phyloP scores from a whole-genome alignment of 2,113 vertebrate genomes.

The Argyrosomus japonicus region DNA sequence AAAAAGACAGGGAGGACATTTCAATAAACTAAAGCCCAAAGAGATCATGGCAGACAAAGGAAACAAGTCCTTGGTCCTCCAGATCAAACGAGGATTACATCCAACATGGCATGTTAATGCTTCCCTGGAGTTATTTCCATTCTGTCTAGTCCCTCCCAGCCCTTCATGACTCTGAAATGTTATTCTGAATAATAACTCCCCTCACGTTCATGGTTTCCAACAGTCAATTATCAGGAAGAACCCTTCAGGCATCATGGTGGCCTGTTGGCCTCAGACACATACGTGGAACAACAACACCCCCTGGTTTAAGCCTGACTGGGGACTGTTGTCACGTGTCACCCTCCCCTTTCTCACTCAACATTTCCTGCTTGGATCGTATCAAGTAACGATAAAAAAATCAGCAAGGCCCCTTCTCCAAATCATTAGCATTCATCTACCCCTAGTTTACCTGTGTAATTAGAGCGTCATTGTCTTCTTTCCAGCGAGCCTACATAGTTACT shows the following conservation, averaged over 20 bases:
- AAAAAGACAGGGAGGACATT: neutral
- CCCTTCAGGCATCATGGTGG: neutral
- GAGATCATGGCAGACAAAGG: neutral
- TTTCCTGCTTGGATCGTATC: neutral
- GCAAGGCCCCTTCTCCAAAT: neutral
- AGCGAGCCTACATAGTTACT: neutral
- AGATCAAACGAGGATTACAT: neutral
- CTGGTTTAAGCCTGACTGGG: neutral
- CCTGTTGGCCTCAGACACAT: neutral
- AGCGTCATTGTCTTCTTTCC: neutral
- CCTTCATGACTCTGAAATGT: neutral
- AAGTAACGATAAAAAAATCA: neutral
- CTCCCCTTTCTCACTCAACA: neutral
- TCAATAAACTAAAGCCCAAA: neutral
- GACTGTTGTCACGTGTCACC: neutral
- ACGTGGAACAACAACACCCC: neutral
- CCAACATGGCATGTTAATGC: conserved; percentile 3
- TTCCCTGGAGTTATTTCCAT: conserved; percentile 12
- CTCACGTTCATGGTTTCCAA: neutral
- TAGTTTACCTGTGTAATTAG: neutral
- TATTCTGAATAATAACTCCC: conserved; percentile 13
- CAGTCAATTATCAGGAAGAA: neutral
- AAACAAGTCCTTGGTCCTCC: neutral
- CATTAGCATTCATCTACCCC: no score
- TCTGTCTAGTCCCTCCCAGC: neutral